These are phyloP conservation scores for Trichomycterus rosablanca DNA, from an alignment of 2,113 vertebrate genomes.

Conservation along the genomic window DNA sequence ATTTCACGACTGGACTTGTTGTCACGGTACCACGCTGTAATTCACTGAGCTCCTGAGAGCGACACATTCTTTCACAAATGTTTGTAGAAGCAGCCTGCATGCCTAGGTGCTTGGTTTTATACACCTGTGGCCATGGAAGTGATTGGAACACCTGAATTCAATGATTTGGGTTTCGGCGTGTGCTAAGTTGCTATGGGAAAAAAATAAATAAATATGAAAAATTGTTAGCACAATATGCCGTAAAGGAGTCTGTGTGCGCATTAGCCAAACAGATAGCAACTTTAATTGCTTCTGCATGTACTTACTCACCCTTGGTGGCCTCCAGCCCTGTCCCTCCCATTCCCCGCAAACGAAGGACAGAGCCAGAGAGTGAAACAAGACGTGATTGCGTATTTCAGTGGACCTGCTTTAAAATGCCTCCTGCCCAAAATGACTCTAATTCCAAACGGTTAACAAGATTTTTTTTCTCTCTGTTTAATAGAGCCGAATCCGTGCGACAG, in stretches of 20 bases:
- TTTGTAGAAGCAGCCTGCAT: too few relatives aligned
- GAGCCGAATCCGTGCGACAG: slow-evolving; percentile 72
- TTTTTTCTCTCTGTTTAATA: slow-evolving; percentile 70
- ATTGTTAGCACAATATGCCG: too few relatives aligned
- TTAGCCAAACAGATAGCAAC: slow-evolving; percentile 73
- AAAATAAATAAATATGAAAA: too few relatives aligned
- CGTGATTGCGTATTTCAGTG: slow-evolving; percentile 80
- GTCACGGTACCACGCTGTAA: too few relatives aligned
- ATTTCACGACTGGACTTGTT: too few relatives aligned
- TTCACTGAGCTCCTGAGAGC: too few relatives aligned
- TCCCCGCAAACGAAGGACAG: slow-evolving; percentile 64
- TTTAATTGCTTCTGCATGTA: slow-evolving; percentile 76
- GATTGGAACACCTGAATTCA: too few relatives aligned
- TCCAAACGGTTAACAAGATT: slow-evolving; percentile 78
- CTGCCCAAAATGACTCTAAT: slow-evolving; percentile 76
- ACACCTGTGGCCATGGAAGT: too few relatives aligned
- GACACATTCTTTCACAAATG: too few relatives aligned
- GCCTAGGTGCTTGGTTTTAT: too few relatives aligned
- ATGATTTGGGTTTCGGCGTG: too few relatives aligned
- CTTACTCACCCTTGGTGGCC: slow-evolving; percentile 53
- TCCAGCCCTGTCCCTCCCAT: slow-evolving; percentile 45
- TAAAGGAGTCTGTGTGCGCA: slow-evolving; percentile 53
- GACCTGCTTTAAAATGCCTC: slow-evolving; percentile 73
- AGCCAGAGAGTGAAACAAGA: slow-evolving; percentile 55
- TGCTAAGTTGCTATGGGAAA: too few relatives aligned